These are phyloP conservation scores for Eristalis intricaria DNA, from an alignment of 2,888 invertebrate genomes.

Conservation along the genomic window DNA sequence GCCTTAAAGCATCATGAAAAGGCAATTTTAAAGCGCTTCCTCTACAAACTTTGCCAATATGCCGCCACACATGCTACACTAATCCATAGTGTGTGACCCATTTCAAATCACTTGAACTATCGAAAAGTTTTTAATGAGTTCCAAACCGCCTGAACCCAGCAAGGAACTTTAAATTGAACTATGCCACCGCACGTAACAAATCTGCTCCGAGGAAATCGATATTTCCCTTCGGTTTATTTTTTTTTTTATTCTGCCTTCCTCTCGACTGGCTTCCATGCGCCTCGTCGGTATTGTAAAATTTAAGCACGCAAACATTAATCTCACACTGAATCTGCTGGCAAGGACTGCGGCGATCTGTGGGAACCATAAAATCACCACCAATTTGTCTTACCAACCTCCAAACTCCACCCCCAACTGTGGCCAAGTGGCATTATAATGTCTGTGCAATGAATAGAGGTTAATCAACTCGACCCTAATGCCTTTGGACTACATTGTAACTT, in stretches of 20 bases:
- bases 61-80: background rate
- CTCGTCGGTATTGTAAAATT: background rate
- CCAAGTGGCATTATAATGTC: background rate
- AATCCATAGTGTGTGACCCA: constrained; percentile 31
- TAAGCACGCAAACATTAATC: constrained; percentile 24
- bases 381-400: constrained; percentile 20
- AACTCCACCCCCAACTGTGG: background rate
- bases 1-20: background rate
- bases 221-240: background rate
- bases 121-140: constrained; percentile 55
- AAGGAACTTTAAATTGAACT: constrained; percentile 5
- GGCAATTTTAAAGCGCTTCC: background rate
- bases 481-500: background rate
- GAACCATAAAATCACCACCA: constrained; percentile 19
- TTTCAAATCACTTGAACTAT: constrained; percentile 43
- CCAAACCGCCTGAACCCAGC: constrained; percentile 20
- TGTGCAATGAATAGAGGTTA: constrained; percentile 11
- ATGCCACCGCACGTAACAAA: background rate
- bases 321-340: background rate
- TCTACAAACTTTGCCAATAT: constrained; percentile 10
- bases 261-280: background rate
- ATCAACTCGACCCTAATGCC: constrained; percentile 23
- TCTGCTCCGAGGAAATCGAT: constrained; percentile 7
- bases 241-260: background rate
- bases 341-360: background rate